A percentile compares a stretch with the other conserved stretches of the same genome.
phyloP scores from a whole-genome alignment of 2,113 vertebrate genomes.

The Menura novaehollandiae region DNA sequence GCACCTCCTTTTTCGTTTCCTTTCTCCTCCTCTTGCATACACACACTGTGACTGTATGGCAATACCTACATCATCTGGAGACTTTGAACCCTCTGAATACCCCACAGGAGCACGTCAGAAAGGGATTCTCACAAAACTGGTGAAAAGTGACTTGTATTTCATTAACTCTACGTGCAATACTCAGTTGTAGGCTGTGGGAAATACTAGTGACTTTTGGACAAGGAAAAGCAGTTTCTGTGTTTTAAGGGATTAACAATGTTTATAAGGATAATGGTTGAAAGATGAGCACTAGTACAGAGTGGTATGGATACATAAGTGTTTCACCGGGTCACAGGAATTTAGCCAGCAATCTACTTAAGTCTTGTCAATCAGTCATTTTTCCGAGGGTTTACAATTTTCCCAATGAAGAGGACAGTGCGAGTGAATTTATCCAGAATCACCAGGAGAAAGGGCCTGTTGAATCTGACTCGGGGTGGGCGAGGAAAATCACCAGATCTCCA shows the following conservation, averaged over 20 bases:
- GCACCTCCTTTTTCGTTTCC: neutral
- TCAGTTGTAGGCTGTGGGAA: neutral
- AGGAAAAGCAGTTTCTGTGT: neutral
- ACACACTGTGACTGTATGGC: neutral
- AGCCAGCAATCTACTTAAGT: fast-evolving
- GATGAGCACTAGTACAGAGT: neutral
- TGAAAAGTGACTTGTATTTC: neutral
- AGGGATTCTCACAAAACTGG: neutral
- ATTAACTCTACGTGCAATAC: neutral
- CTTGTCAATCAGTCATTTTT: neutral
- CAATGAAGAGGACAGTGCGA: constrained; percentile 78
- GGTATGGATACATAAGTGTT: neutral
- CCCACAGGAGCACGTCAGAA: neutral
- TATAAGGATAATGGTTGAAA: neutral
- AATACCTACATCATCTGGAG: neutral
- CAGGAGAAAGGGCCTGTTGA: constrained; percentile 79
- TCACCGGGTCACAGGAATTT: neutral
- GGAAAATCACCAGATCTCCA: constrained; percentile 73
- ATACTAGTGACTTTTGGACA: neutral
- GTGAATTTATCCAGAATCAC: constrained; percentile 64
- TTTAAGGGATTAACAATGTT: neutral
- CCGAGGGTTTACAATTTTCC: constrained; percentile 79
- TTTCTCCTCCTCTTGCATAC: neutral
- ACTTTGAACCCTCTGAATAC: neutral
- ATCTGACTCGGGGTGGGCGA: constrained; percentile 46